Evolutionary conservation across 2,888 invertebrate genomes (phyloP), one percentile per base, ranked within the genome.

Genomic region (Selenia dentaria): DNA sequence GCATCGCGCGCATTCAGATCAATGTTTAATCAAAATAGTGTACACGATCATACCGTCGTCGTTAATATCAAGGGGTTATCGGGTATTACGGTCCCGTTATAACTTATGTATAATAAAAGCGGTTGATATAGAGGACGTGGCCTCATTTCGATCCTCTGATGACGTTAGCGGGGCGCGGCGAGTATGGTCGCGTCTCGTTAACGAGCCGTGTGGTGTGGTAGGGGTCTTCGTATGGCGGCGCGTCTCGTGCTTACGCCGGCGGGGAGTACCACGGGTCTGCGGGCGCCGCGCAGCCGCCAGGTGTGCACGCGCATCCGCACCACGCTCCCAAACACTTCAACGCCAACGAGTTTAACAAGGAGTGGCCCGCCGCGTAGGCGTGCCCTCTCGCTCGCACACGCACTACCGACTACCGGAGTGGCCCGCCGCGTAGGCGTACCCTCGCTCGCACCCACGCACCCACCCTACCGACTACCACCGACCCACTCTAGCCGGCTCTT

Each of bases 321-420:
- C 91, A 90, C 87, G 89, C 91, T 79, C 91, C 88, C 81, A 91
- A 91, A 87, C 91, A 91, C 85, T 91, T 89, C 89, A 75, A 61
- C 75, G 73, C 82, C 77, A 83, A 78, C 82, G 91, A 91, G 79
- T 90, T 90, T 83, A 84, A 76, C 88, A 91, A 91, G 90, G 91
- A 91, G 86, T 91, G 91, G 91, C 89, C 90, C 64, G 86, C 90
- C 84, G 90, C 91, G 64, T 91, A 91, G 69, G 49, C 49, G 12
- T n/a, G 40, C 22, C 49, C 35, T 38, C 25, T 2, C 2, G 3
- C 36, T 36, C 34, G 41, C 6, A 11, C 32, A 13, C 33, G 5
- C 42, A 32, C 13, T 48, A 12, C 26, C 44, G 44, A 8, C 49
- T 20, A 54, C 31, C 46, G 25, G n/a, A n/a, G n/a, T n/a, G n/a